Evolutionary conservation across 2,113 vertebrate species (phyloP), one percentile per base, ranked within the genome.

Genomic region (Rhinopomastus cyanomelas): DNA sequence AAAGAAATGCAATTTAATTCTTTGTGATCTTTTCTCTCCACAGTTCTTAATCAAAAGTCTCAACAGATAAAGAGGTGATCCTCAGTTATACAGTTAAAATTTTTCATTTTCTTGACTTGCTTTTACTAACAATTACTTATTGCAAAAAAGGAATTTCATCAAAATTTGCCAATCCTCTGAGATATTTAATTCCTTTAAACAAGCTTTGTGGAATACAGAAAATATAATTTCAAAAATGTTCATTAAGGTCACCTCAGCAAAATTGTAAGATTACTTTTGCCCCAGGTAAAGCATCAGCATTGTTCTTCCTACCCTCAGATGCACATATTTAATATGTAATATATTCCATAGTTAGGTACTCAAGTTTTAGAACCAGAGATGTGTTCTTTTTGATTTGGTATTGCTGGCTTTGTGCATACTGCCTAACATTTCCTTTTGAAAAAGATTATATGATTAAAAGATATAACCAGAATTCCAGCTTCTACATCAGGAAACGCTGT

Each of bases 61-160:
- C 29, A 52, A 34, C 56, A 87, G 89, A 95, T 94, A 85, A 95
- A 92, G 55, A 91, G n/a, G 29, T 92, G 76, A 62, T 11, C 16
- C 29, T 78, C 72, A 92, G 89, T 62, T 69, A 27, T 39, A 32
- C 14, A 76, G 66, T 25, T 39, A 16, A 19, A 16, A 55, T 49
- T 3, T 48, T 82, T 20, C 11, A 34, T 86, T 85, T 48, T 64
- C 73, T 20, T 51, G 60, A 36, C 14, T 87, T 8, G 62, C 29
- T 81, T 53, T 73, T 85, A 80, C 53, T 46, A 81, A 73, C 34
- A 60, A 61, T 82, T 82, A 57, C 61, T 87, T 67, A 62, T 32
- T 32, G 44, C 72, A 8, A 79, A 76, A 72, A 93, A 82, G 26
- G 48, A 48, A 52, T 42, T 61, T 59, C 74, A 72, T 14, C 60